Conservation (phyloP, 2,797 vertebrate species). For the Pelochelys cantorii region DNA sequence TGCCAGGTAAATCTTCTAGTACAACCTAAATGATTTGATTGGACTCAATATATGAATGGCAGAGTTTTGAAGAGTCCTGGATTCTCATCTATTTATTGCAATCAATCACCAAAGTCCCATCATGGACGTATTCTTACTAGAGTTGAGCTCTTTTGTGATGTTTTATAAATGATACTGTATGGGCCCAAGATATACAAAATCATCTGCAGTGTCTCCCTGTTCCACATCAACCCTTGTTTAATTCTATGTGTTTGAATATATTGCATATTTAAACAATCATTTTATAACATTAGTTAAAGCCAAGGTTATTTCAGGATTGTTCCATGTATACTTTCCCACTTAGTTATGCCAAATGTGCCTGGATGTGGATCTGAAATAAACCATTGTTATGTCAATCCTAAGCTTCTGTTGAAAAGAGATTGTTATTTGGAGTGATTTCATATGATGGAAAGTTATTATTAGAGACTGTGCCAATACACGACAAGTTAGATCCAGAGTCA, state of each 20-base stretch:
- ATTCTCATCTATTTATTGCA: background rate
- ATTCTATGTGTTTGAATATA: conserved; percentile 24
- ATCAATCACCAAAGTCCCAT: background rate
- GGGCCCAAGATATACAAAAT: background rate
- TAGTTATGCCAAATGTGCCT: background rate
- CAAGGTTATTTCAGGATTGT: conserved; percentile 17
- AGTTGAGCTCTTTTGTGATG: background rate
- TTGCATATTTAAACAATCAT: conserved; percentile 8
- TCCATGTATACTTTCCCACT: conserved; percentile 4
- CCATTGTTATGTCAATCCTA: background rate
- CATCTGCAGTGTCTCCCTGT: conserved; percentile 7
- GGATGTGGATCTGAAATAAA: background rate
- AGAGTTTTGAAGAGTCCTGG: background rate
- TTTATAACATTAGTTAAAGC: conserved; percentile 28
- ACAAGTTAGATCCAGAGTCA: background rate
- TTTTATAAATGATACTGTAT: background rate
- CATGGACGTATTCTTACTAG: background rate
- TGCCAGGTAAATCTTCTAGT: background rate
- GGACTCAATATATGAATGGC: background rate
- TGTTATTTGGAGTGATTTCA: background rate
- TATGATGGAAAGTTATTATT: background rate
- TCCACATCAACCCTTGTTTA: conserved; percentile 7
- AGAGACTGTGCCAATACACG: background rate
- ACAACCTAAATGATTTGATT: background rate
- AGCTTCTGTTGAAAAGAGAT: background rate